Evolutionary conservation across 2,113 vertebrate species (phyloP), one percentile per base, ranked within the genome.

Genomic region (Uria lomvia): DNA sequence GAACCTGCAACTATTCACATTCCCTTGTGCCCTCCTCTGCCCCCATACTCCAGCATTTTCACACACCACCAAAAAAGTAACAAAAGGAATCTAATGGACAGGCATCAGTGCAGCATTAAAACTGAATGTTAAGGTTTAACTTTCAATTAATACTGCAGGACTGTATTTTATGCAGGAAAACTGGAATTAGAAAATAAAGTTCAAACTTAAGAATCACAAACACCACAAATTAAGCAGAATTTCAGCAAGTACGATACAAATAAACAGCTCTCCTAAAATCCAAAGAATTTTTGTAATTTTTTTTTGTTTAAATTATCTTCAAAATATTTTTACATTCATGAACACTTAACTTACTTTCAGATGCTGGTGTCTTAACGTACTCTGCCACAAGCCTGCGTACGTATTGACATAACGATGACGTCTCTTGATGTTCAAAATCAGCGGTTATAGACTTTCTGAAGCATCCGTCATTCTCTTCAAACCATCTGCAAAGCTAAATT

Each of bases 401-500:
- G 8, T 98, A 98, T 2, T 93, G 75, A 82, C 92, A 97, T 22
- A 98, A 88, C 0, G 93, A 86, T 6, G 91, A 90, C 5, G 76
- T 71, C 71, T 97, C 94, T 1, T 42, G 43, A 74, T 7, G 42
- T 12, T 76, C 86, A 42, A 4, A 8, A 56, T 76, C 81, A 42
- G 59, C 67, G 19, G 70, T 12, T 32, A 87, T 49, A 13, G 96
- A 24, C 36, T 92, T 95, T 81, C 85, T 98, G 92, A 99, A 99
- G 81, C 21, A 29, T 30, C 78, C 86, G 55, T 99, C 99, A 62
- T 98, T 99, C 47, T 94, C 95, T 80, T 67, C 71, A 27, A 99
- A 73, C 99, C 99, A 99, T 24, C 97, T 94, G 95, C 99, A 99
- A 75, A 99, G 87, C 99, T 99, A 91, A 83, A 94, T 63, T 60